Base-by-base conservation (phyloP, 64 coral and sea anemone genomes). In the Stichodactyla helianthus region DNA sequence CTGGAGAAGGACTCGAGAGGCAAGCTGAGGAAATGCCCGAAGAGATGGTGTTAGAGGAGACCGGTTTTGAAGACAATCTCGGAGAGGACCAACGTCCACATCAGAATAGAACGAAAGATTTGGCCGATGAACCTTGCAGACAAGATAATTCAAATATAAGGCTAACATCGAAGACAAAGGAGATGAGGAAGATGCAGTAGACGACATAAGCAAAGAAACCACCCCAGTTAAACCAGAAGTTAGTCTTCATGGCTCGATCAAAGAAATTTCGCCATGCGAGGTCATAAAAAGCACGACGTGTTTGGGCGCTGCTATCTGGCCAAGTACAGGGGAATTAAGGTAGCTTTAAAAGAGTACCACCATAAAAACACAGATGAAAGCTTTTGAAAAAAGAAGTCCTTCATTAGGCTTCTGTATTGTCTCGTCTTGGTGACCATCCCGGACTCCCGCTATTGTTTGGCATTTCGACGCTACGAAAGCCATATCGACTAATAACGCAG, bases 401-500 rank as follows among this genome's bases (percentile, higher is more conserved):
- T 17, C 79, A 92, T 60, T 61, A 88, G 63, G 90, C 90, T 26
- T 77, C 51, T 7, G 82, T 92, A 64, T 79, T 92, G 23, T 58
- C 18, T 22, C 86, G 82, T 31, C 86, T 92, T 16, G 64, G 63
- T 28, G 90, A 92, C 70, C 90, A 88, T 65, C 79, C 58, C n/a
- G 63, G 90, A 20, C 67, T 92, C 23, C 90, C 90, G 28, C 79
- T 84, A 2, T 59, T 92, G 53, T 92, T 92, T 84, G 80, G 86
- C 7, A 78, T 82, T 4, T 56, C 82, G 5, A 92, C 86, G 2
- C 52, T 58, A 54, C 52, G 58, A 55, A 28, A 83, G 65, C 90
- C 90, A 11, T 51, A 71, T 57, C 79, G 79, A 12, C 86, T 92
- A 25, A 84, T 92, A 7, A 87, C 79, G 14, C 64, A 88, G 54